phyloP scores from a whole-genome alignment of 2,797 vertebrate species.

The Enoplosus armatus region DNA sequence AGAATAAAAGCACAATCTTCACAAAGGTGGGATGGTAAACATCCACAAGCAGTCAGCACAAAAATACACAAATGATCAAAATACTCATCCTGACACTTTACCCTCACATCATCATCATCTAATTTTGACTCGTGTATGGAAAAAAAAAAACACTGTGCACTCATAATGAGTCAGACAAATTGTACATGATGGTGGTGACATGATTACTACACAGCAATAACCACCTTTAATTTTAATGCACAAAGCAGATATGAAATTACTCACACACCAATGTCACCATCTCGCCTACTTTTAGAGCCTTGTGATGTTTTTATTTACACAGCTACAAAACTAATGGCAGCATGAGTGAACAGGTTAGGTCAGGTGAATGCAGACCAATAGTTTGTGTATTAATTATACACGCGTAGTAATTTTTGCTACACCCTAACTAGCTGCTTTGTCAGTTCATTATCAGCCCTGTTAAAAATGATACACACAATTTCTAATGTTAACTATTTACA shows the following conservation, averaged over 20 bases:
- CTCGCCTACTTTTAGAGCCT: neutral
- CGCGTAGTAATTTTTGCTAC: neutral
- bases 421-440: neutral
- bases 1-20: slow-evolving; percentile 25
- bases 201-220: too few species aligned
- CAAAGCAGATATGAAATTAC: neutral
- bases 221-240: neutral
- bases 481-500: neutral
- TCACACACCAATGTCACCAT: neutral
- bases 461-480: neutral
- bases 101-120: neutral
- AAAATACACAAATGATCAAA: neutral
- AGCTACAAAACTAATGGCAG: neutral
- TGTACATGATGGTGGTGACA: neutral
- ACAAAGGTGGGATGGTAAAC: neutral
- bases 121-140: neutral
- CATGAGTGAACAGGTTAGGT: neutral
- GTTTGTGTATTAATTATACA: neutral
- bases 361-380: neutral
- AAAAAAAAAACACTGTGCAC: too few species aligned
- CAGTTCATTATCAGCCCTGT: neutral
- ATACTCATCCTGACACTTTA: neutral
- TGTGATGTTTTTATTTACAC: neutral
- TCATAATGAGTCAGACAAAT: neutral
- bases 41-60: neutral